Conservation (phyloP, 2,888 invertebrate species). For the Cotesia congregata region DNA sequence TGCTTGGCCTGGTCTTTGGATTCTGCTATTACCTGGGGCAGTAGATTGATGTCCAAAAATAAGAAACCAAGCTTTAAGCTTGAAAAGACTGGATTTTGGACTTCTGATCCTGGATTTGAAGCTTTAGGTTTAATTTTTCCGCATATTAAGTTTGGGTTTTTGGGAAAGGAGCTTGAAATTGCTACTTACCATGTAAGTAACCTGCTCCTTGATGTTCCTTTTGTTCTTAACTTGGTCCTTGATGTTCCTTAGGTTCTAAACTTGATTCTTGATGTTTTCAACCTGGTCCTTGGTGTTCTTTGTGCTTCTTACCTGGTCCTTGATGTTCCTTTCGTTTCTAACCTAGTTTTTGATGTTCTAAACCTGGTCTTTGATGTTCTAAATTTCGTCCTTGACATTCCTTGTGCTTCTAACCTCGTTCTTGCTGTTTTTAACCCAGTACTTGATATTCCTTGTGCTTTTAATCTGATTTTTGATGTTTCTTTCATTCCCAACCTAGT, state of each 20-base stretch:
- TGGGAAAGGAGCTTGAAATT: conserved; percentile 80
- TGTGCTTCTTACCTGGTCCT: too few species aligned
- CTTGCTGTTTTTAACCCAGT: too few species aligned
- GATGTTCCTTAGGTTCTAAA: not conserved
- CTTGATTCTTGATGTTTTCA: conserved; percentile 54
- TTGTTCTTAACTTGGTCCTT: not conserved
- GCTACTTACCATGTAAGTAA: conserved; percentile 82
- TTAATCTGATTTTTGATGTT: too few species aligned
- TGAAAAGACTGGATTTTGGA: conserved; percentile 81
- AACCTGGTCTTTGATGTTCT: too few species aligned
- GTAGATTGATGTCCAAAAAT: conserved; percentile 64
- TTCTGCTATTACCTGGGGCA: conserved; percentile 75
- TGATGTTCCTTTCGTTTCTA: too few species aligned
- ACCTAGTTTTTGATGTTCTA: too few species aligned
- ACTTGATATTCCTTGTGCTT: too few species aligned
- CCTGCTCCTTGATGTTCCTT: too few species aligned
- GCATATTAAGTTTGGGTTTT: conserved; percentile 83
- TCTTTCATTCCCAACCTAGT: too few species aligned
- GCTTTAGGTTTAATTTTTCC: conserved; percentile 83
- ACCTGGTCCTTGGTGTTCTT: too few species aligned
- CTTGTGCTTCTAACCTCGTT: too few species aligned
- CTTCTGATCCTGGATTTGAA: conserved; percentile 78
- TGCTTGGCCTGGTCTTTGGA: conserved; percentile 71
- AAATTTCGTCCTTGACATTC: too few species aligned
- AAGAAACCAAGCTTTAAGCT: conserved; percentile 52